Base-by-base conservation (phyloP, 1,140 invertebrate genomes). In the Drosophila jambulina region DNA sequence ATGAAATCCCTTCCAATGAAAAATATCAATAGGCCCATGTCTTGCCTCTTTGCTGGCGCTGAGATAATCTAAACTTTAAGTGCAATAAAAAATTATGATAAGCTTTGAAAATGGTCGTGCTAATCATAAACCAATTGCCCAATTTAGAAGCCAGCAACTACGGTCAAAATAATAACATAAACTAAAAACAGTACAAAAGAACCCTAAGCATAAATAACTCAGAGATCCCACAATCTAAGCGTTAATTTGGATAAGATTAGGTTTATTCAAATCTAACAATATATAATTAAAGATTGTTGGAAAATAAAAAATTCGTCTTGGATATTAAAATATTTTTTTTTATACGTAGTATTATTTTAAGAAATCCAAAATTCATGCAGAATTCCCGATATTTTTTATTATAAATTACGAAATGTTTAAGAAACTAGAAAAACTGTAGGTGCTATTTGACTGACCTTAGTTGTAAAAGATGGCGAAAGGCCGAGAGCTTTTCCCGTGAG, bases 71-170 rank as follows among this genome's bases (percentile, higher is more conserved):
- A 36, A 61, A 60, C 40, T 61, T 23, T 64, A 62, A 83, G 46
- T 80, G 68, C 58, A 53, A 57, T 75, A 80, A 90, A 90, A 43
- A 67, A 62, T 61, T 62, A 45, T 21, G 81, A 80, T 78, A 81
- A 71, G 82, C 23, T 49, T 36, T 46, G 17, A 21, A n/a, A 75
- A 61, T 63, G 23, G 3, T 36, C 32, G 21, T 38, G 21, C 2
- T 42, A 70, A 63, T 68, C 69, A 76, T 60, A 72, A 71, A 23
- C 34, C 62, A 36, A 61, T 27, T 49, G 23, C 53, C 36, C 51
- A 57, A 36, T 72, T 67, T 45, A 12, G 25, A 61, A 34, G 21
- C 10, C 49, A 32, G 27, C n/a, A 64, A 49, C 29, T 17, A 9
- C 9, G 45, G 32, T 25, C 5, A 25, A 68, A n/a, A 42, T 43